Evolutionary conservation across 2,113 vertebrate genomes (phyloP).

Genomic region (Callopanchax toddi): DNA sequence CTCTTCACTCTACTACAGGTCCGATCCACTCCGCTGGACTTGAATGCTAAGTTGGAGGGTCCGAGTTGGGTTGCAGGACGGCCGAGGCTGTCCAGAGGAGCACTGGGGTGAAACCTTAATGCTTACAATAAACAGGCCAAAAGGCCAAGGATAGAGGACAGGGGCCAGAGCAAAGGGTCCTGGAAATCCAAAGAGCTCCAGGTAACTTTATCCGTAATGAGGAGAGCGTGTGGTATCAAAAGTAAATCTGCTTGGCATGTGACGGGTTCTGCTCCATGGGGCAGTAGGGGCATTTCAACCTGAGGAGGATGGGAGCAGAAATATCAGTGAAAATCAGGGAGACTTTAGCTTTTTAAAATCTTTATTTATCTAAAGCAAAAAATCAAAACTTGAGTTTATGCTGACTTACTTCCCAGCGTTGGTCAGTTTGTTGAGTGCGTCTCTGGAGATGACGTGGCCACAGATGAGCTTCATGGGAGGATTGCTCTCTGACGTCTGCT

Average conservation of each 20-base stretch:
- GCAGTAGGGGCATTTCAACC: slow-evolving; percentile 92
- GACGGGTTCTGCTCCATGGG: slow-evolving; percentile 93
- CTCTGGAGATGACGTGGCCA: slow-evolving; percentile 89
- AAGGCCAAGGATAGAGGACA: slow-evolving; percentile 50
- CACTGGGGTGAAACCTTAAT: slow-evolving; percentile 67
- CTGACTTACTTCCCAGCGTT: slow-evolving; percentile 88
- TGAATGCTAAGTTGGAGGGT: slow-evolving; percentile 63
- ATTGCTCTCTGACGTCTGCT: slow-evolving; percentile 90
- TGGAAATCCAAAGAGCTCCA: slow-evolving; percentile 57
- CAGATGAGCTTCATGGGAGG: slow-evolving; percentile 93
- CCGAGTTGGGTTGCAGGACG: slow-evolving; percentile 44
- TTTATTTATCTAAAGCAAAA: neutral
- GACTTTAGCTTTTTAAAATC: too few species aligned
- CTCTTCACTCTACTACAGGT: slow-evolving; percentile 57
- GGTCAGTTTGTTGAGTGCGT: slow-evolving; percentile 91
- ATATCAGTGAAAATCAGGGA: too few species aligned
- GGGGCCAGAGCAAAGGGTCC: slow-evolving; percentile 61
- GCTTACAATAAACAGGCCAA: slow-evolving; percentile 62
- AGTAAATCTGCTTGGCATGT: slow-evolving; percentile 91
- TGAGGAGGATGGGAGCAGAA: slow-evolving; percentile 55
- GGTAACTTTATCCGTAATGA: slow-evolving; percentile 62
- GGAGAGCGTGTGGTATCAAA: slow-evolving; percentile 78
- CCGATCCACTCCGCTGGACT: slow-evolving; percentile 57
- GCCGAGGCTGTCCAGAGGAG: slow-evolving; percentile 60
- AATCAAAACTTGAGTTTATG: neutral